Evolutionary conservation across 2,888 invertebrate genomes (phyloP).

Genomic region (Malacosoma neustria): DNA sequence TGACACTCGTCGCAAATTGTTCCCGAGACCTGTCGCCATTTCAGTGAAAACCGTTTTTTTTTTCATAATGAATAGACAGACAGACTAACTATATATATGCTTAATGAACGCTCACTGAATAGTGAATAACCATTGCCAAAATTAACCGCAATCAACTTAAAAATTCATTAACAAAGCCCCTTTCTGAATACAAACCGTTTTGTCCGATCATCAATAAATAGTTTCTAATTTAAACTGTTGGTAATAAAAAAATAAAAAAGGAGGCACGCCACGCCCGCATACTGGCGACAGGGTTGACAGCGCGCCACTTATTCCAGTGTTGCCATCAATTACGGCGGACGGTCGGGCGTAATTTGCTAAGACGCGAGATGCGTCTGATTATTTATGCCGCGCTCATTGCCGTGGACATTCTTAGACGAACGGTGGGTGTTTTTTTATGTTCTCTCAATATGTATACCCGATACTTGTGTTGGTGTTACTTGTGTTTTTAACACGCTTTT

Average conservation of each 20-base stretch:
- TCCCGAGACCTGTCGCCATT: too few species aligned
- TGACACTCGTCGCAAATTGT: too few species aligned
- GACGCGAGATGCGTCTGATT: constrained; percentile 50
- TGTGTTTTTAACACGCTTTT: too few species aligned
- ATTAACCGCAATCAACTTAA: too few species aligned
- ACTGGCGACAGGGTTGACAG: constrained; percentile 40
- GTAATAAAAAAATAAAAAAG: constrained; percentile 24
- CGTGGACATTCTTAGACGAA: constrained; percentile 31
- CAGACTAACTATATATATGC: too few species aligned
- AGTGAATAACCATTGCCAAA: too few species aligned
- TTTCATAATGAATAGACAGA: too few species aligned
- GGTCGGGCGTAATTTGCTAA: constrained; percentile 62
- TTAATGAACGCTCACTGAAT: too few species aligned
- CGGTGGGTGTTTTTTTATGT: background rate
- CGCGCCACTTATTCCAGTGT: constrained; percentile 46
- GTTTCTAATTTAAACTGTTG: background rate
- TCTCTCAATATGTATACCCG: too few species aligned
- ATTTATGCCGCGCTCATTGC: constrained; percentile 56
- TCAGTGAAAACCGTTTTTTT: too few species aligned
- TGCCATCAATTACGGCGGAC: constrained; percentile 45
- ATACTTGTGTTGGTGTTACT: too few species aligned
- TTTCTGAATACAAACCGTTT: background rate
- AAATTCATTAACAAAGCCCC: background rate
- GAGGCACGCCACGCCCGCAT: constrained; percentile 27
- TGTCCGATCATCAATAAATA: background rate